Base-by-base conservation (phyloP, 2,888 invertebrate genomes). In the Heliothis peltigera region DNA sequence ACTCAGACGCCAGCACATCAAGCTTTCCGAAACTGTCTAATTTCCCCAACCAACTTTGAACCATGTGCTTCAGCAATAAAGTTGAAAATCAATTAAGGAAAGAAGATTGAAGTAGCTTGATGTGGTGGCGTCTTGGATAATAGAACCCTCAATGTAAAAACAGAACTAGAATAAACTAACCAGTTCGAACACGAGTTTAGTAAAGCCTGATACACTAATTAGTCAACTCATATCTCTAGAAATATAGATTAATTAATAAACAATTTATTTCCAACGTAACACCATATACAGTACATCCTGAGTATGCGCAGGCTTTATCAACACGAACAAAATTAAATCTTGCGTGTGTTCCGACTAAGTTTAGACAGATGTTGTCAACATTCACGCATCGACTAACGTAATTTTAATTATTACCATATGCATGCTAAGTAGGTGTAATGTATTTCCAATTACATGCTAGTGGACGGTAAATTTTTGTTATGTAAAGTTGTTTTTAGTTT, bases 281-380 rank as follows among this genome's bases (percentile, higher is more conserved):
- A 53, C 21, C 35, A 47, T 10, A 47, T 57, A 53, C 72, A 76
- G 66, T 77, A 67, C 66, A 48, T 17, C 55, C 52, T 74, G 39
- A 32, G 78, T 73, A 43, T 62, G 61, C 66, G 53, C 56, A 48
- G 43, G 56, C 81, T 78, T 82, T 71, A 76, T 82, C 81, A 81
- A 82, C 84, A 81, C 64, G 81, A 80, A 88, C 88, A 79, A 87
- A 87, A 89, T 90, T 86, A 86, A 86, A 87, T 82, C 84, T 79
- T 77, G 85, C 85, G 87, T 84, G 87, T 83, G 86, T 92, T 91
- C 91, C 88, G 87, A 84, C 83, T 78, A 71, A 78, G 77, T 73
- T 64, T 32, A 66, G 43, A 44, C 84, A 88, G 88, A 74, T 60
- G 81, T 75, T 44, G 70, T 19, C 82, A 89, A 90, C 90, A 80